phyloP scores from a whole-genome alignment of 2,888 invertebrate species.

The Gandaritis pyraliata region DNA sequence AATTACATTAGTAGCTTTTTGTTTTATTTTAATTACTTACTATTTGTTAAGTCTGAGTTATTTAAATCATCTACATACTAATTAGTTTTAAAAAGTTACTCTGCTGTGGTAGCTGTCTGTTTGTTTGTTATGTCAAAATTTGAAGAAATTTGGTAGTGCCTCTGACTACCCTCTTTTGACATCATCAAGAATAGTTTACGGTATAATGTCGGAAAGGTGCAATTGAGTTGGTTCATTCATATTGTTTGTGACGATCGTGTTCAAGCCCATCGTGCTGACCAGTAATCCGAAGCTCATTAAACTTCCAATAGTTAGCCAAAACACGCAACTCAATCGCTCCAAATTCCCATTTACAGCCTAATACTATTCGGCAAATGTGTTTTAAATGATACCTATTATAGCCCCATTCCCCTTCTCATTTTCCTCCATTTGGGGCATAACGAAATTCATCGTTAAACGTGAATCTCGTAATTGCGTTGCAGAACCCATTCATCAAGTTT shows the following conservation, averaged over 20 bases:
- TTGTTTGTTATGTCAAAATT: too few species aligned
- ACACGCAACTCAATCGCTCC: constrained; percentile 33
- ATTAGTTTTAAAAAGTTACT: background rate
- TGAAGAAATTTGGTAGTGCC: too few species aligned
- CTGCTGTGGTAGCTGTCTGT: too few species aligned
- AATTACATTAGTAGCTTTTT: constrained; percentile 4
- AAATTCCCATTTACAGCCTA: constrained; percentile 33
- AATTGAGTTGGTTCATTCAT: too few species aligned
- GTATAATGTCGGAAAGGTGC: too few species aligned
- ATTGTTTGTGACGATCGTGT: background rate
- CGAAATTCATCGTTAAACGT: constrained; percentile 39
- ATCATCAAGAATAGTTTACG: too few species aligned
- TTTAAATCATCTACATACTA: background rate
- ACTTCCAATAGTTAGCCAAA: constrained; percentile 26
- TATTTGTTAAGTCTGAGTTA: background rate
- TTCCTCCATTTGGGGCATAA: constrained; percentile 17
- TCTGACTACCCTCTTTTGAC: too few species aligned
- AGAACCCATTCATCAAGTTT: constrained; percentile 71
- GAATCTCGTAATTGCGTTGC: constrained; percentile 56
- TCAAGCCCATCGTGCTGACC: constrained; percentile 3
- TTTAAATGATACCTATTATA: constrained; percentile 43
- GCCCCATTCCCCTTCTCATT: constrained; percentile 10
- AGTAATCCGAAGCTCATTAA: constrained; percentile 29
- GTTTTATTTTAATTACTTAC: constrained; percentile 3
- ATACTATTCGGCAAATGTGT: constrained; percentile 43